Evolutionary conservation across 2,113 vertebrate species (phyloP).

Genomic region (Forbesichthys agassizii): DNA sequence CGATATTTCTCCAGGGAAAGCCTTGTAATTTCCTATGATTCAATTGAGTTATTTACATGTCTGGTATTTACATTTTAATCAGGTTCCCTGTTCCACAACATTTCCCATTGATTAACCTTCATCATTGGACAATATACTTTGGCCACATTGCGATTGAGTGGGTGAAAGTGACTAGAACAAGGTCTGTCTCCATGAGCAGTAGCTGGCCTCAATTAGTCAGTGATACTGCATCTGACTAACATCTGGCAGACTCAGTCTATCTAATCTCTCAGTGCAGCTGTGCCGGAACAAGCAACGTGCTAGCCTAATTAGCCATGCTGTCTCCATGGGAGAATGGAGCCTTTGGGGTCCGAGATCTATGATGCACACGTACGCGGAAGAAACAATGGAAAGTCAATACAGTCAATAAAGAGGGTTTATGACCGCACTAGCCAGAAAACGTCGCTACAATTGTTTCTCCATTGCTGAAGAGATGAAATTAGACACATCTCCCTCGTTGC

Average conservation of each 20-base stretch:
- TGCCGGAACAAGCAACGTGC: slow-evolving; percentile 75
- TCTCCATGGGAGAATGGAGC: slow-evolving; percentile 76
- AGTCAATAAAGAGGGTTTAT: slow-evolving; percentile 41
- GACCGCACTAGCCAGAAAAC: slow-evolving; percentile 30
- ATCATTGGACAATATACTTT: slow-evolving; percentile 71
- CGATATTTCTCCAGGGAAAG: slow-evolving; percentile 40
- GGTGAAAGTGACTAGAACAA: slow-evolving; percentile 51
- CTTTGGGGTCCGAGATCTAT: slow-evolving; percentile 73
- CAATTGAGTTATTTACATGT: slow-evolving; percentile 63
- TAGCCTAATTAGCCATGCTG: slow-evolving; percentile 80
- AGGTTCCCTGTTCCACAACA: slow-evolving; percentile 57
- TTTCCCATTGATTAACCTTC: slow-evolving; percentile 74
- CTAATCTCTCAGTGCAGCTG: slow-evolving; percentile 81
- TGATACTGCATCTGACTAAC: slow-evolving; percentile 77
- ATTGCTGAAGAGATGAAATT: slow-evolving; percentile 25
- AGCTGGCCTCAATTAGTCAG: slow-evolving; percentile 78
- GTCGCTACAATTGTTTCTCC: slow-evolving; percentile 23
- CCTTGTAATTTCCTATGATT: slow-evolving; percentile 53
- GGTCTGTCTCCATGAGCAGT: slow-evolving; percentile 61
- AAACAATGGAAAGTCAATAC: slow-evolving; percentile 51
- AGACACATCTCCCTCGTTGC: slow-evolving; percentile 21
- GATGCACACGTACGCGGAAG: slow-evolving; percentile 21
- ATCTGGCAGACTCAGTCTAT: slow-evolving; percentile 79
- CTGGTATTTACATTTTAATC: slow-evolving; percentile 69
- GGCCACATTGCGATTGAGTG: slow-evolving; percentile 61